Percentiles rank a stretch among this genome's conserved stretches.
Evolutionary conservation across 2,797 vertebrate species (phyloP).

Genomic region (Falco berigora): DNA sequence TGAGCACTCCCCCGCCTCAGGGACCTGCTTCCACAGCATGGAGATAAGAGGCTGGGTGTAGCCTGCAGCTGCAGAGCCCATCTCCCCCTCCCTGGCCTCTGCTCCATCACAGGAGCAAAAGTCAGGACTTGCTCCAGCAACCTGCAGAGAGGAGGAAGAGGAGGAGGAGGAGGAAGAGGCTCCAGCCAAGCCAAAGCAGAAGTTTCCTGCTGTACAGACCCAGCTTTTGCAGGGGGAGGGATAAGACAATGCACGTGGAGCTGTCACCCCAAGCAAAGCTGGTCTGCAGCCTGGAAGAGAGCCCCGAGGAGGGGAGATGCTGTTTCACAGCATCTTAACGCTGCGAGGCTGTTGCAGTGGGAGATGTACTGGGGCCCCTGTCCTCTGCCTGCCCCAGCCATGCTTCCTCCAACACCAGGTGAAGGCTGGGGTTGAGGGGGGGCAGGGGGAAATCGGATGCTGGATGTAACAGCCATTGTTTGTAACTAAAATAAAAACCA

Average conservation of each 20-base stretch:
- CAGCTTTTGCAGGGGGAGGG: neutral
- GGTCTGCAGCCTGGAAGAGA: neutral
- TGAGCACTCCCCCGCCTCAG: neutral
- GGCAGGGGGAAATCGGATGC: slow-evolving; percentile 33
- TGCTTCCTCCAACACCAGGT: slow-evolving; percentile 36
- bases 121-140: neutral
- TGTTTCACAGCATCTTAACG: neutral
- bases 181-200: neutral
- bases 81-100: neutral
- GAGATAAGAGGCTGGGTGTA: neutral
- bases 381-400: neutral
- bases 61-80: neutral
- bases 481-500: slow-evolving; percentile 67
- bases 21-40: neutral
- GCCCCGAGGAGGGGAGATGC: neutral
- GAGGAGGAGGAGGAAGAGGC: neutral
- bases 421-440: neutral
- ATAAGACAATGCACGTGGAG: neutral
- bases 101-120: neutral
- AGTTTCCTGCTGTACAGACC: neutral
- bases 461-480: slow-evolving; percentile 56
- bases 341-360: neutral
- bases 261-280: neutral
- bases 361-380: neutral
- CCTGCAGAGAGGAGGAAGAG: neutral